phyloP scores from a whole-genome alignment of 1,140 invertebrate species.

The Latrodectus geometricus region DNA sequence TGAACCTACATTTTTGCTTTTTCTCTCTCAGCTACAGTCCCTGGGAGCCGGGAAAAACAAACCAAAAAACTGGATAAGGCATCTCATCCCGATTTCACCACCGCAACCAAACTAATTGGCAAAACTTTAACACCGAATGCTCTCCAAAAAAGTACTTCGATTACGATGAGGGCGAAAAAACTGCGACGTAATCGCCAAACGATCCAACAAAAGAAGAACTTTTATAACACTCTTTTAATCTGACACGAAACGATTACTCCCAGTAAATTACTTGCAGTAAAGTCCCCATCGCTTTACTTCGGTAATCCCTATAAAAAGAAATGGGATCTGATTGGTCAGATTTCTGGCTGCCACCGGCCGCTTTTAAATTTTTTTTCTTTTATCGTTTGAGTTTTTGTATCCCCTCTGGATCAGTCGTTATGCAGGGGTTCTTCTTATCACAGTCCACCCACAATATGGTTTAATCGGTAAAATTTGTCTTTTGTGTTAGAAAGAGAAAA shows the following conservation, averaged over 20 bases:
- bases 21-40: neutral
- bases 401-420: slow-evolving; percentile 5
- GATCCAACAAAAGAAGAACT: slow-evolving; percentile 45
- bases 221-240: slow-evolving; percentile 60
- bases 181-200: slow-evolving; percentile 20
- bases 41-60: neutral
- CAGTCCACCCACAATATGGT: slow-evolving; percentile 47
- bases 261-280: slow-evolving; percentile 51
- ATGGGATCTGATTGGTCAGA: slow-evolving; percentile 56
- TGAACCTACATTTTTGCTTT: neutral
- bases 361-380: slow-evolving; percentile 11
- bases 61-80: neutral
- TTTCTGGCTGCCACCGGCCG: slow-evolving; percentile 20
- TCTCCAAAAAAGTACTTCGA: slow-evolving; percentile 18
- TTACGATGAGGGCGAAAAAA: slow-evolving; percentile 30
- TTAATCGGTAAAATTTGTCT: slow-evolving; percentile 55
- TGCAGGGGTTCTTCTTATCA: slow-evolving; percentile 34
- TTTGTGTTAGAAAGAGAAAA: neutral
- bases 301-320: slow-evolving; percentile 45
- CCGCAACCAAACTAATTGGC: slow-evolving; percentile 39
- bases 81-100: slow-evolving; percentile 19
- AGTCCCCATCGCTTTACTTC: slow-evolving; percentile 48
- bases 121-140: slow-evolving; percentile 41
- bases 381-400: neutral
- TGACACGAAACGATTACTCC: slow-evolving; percentile 52